Evolutionary conservation across 2,113 vertebrate species (phyloP).

Genomic region (Solea solea): DNA sequence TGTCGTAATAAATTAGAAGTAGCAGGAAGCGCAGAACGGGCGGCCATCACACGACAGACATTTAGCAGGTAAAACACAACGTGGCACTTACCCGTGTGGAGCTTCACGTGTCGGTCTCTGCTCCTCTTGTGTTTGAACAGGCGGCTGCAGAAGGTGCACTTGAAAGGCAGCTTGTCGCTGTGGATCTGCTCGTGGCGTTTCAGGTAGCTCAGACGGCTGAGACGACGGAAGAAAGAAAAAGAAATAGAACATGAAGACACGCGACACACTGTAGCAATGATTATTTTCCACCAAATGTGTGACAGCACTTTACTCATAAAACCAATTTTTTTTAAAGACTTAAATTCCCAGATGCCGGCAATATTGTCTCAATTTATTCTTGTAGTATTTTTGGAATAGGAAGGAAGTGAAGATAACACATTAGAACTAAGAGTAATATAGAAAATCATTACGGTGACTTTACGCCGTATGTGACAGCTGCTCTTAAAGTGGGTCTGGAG

Average conservation of each 20-base stretch:
- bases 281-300: background rate
- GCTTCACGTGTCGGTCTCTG: constrained; percentile 97
- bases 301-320: background rate
- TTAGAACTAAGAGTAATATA: background rate
- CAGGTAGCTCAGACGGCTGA: constrained; percentile 94
- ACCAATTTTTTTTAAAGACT: background rate
- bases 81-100: constrained; percentile 87
- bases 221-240: background rate
- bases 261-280: background rate
- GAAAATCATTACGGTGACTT: constrained; percentile 38
- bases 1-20: too few species aligned
- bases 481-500: constrained; percentile 63
- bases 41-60: too few species aligned
- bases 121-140: constrained; percentile 99
- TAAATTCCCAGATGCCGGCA: background rate
- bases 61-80: too few species aligned
- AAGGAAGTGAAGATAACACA: background rate
- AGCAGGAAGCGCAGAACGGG: too few species aligned
- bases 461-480: constrained; percentile 55
- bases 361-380: background rate
- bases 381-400: background rate
- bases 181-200: constrained; percentile 99
- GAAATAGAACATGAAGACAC: background rate
- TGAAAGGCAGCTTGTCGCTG: constrained; percentile 99
- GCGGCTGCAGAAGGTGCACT: constrained; percentile 98